Evolutionary conservation across 2,797 vertebrate genomes (phyloP).

Genomic region (Tokudaia muenninki): DNA sequence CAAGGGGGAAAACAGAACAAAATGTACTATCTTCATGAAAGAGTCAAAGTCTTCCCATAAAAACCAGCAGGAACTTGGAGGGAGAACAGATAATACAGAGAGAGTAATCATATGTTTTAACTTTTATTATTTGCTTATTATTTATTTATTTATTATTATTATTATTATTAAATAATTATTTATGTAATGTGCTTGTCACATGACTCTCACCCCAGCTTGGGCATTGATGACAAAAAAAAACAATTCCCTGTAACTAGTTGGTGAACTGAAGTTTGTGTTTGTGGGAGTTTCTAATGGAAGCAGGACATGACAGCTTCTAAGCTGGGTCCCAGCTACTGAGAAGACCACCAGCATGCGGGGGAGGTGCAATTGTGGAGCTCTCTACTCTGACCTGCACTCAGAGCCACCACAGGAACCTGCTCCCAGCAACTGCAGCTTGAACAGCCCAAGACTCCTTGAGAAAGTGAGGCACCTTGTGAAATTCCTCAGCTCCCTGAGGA

Average conservation of each 20-base stretch:
- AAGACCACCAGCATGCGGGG: too few relatives aligned
- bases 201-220: background rate
- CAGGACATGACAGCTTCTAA: background rate
- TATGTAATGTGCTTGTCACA: background rate
- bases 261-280: background rate
- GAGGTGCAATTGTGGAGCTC: background rate
- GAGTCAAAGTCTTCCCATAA: background rate
- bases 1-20: too few relatives aligned
- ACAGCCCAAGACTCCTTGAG: too few relatives aligned
- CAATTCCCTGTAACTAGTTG: background rate
- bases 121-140: too few relatives aligned
- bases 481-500: background rate
- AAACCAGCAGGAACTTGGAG: background rate
- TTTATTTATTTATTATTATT: too few relatives aligned
- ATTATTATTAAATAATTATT: background rate
- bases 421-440: background rate
- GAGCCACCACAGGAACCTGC: background rate
- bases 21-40: background rate
- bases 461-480: background rate
- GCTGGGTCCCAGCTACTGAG: background rate
- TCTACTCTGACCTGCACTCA: background rate
- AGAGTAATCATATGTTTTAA: background rate
- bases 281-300: background rate
- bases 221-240: background rate
- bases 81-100: background rate